Evolutionary conservation across 2,797 vertebrate genomes (phyloP).

Genomic region (Lithobates sylvaticus): DNA sequence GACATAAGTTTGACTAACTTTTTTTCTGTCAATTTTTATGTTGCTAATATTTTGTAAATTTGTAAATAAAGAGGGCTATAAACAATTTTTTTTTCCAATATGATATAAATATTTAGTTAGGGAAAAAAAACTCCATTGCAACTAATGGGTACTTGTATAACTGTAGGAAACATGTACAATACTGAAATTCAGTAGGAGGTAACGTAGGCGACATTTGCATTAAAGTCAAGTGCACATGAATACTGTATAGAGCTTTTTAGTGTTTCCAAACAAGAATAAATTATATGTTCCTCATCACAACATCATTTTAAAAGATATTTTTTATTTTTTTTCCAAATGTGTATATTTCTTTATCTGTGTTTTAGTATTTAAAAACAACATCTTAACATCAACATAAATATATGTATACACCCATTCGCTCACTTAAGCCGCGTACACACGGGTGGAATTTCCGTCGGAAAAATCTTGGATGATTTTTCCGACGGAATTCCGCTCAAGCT

Average conservation of each 20-base stretch:
- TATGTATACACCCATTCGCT: too few species aligned
- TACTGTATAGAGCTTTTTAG: conserved; percentile 18
- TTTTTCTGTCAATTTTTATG: not conserved
- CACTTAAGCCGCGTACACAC: too few species aligned
- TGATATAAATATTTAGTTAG: too few species aligned
- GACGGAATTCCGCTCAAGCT: too few species aligned
- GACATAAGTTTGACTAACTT: too few species aligned
- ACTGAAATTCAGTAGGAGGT: conserved; percentile 6
- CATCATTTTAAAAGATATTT: not conserved
- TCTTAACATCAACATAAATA: too few species aligned
- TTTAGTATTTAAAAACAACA: not conserved
- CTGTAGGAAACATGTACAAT: not conserved
- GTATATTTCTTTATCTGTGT: not conserved
- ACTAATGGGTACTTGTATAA: not conserved
- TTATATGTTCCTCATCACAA: not conserved
- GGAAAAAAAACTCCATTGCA: not conserved
- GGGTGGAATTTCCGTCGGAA: too few species aligned
- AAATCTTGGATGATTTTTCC: too few species aligned
- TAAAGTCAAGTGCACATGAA: conserved; percentile 13
- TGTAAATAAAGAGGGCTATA: too few species aligned
- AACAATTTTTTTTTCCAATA: too few species aligned
- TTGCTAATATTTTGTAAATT: not conserved
- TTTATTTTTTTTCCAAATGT: not conserved
- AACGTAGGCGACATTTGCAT: conserved; percentile 1
- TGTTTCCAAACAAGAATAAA: conserved; percentile 1